Conservation (phyloP, 2,797 vertebrate species). For the Anguilla pacifica region DNA sequence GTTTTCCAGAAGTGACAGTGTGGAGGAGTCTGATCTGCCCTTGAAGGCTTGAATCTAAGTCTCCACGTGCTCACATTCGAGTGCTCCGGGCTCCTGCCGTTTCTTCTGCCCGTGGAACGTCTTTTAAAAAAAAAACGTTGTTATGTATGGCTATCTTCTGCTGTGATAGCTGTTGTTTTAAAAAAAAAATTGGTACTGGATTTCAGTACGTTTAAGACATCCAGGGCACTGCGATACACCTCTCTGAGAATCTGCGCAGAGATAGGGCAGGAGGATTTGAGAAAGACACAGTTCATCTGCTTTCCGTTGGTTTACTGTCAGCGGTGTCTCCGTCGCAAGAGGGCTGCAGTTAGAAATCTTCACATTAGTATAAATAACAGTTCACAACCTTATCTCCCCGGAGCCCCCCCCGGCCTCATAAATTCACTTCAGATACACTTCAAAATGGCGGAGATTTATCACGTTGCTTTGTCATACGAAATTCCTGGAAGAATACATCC, state of each 20-base stretch:
- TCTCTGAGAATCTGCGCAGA: background rate
- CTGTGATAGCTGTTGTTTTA: background rate
- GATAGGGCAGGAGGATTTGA: background rate
- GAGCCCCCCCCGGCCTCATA: constrained; percentile 38
- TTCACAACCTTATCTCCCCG: constrained; percentile 54
- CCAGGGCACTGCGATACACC: background rate
- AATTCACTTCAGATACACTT: constrained; percentile 51
- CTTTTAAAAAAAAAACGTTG: background rate
- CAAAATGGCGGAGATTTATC: constrained; percentile 49
- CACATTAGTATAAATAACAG: constrained; percentile 51
- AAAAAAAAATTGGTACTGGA: background rate
- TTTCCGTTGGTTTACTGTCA: constrained; percentile 37
- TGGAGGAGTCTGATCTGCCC: background rate
- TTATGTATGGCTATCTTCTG: background rate
- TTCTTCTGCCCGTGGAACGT: background rate
- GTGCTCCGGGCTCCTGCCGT: background rate
- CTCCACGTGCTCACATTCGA: background rate
- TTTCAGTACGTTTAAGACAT: background rate
- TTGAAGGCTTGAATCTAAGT: background rate
- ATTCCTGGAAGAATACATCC: constrained; percentile 43
- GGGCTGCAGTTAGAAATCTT: constrained; percentile 34
- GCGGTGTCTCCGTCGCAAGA: constrained; percentile 28
- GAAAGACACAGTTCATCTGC: constrained; percentile 32
- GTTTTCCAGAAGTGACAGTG: background rate
- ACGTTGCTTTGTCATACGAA: constrained; percentile 52